These are phyloP conservation scores for Albula goreensis DNA, from an alignment of 2,113 vertebrate genomes.

Conservation along the genomic window DNA sequence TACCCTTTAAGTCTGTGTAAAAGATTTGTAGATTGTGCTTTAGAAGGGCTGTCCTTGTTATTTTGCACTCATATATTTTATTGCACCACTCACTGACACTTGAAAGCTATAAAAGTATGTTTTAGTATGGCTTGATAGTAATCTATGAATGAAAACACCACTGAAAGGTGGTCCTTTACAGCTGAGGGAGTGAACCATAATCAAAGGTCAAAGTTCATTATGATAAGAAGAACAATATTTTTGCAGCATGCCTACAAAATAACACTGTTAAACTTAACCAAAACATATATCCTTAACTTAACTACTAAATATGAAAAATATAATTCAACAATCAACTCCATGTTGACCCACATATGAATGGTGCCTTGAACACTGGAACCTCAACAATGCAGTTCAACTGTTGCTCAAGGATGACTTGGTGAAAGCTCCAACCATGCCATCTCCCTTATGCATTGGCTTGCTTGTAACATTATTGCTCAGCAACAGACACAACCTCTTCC, in stretches of 20 bases:
- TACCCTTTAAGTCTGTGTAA: not conserved
- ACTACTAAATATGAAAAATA: not conserved
- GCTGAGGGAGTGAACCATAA: not conserved
- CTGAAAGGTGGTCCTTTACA: slow-evolving; percentile 23
- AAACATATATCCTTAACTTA: not conserved
- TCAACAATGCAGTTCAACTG: not conserved
- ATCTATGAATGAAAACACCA: slow-evolving; percentile 31
- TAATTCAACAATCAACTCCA: not conserved
- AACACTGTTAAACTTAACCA: not conserved
- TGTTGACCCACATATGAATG: not conserved
- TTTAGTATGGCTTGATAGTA: slow-evolving; percentile 22
- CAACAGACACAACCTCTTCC: not conserved
- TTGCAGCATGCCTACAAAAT: not conserved
- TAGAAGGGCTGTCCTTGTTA: not conserved
- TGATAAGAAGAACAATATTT: slow-evolving; percentile 15
- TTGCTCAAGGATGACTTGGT: not conserved
- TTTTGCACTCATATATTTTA: not conserved
- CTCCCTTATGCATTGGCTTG: not conserved
- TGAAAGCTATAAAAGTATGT: not conserved
- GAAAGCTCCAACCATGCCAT: not conserved
- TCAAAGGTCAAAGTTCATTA: slow-evolving; percentile 12
- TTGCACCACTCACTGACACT: not conserved
- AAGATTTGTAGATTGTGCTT: not conserved
- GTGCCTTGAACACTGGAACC: not conserved
- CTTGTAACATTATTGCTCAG: no score